phyloP scores from a whole-genome alignment of 2,113 vertebrate species.

The Leptocoma aspasia region DNA sequence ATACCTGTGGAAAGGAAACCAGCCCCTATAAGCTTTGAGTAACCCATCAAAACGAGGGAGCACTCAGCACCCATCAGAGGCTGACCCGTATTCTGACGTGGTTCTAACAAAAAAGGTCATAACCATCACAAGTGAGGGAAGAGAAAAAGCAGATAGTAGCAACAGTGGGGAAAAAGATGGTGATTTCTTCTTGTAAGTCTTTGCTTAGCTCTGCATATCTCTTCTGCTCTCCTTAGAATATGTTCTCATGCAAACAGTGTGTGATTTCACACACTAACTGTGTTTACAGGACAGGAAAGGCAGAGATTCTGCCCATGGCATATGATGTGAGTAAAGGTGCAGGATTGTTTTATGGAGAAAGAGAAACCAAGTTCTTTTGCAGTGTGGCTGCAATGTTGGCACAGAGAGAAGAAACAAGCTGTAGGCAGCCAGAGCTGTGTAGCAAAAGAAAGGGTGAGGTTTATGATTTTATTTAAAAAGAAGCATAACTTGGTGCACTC shows the following conservation, averaged over 20 bases:
- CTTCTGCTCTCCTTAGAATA: not conserved
- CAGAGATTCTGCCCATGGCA: not conserved
- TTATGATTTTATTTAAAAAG: not conserved
- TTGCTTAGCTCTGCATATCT: not conserved
- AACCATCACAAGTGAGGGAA: not conserved
- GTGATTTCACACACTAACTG: not conserved
- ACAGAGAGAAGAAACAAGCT: not conserved
- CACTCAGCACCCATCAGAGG: not conserved
- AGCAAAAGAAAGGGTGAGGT: not conserved
- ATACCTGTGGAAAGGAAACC: not conserved
- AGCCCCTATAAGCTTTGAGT: not conserved
- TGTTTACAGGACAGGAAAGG: not conserved
- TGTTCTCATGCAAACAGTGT: not conserved
- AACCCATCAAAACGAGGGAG: not conserved
- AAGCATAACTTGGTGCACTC: not conserved
- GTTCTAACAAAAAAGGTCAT: not conserved
- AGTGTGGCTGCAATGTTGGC: not conserved
- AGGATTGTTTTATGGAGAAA: not conserved
- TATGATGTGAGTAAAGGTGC: not conserved
- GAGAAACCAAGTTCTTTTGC: not conserved
- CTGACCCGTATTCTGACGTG: rapidly evolving
- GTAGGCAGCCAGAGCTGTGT: not conserved
- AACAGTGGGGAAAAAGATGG: not conserved
- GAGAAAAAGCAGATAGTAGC: not conserved
- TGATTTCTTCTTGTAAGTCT: not conserved